Conservation (phyloP, 2,797 vertebrate species). For the Malacoraja senta region DNA sequence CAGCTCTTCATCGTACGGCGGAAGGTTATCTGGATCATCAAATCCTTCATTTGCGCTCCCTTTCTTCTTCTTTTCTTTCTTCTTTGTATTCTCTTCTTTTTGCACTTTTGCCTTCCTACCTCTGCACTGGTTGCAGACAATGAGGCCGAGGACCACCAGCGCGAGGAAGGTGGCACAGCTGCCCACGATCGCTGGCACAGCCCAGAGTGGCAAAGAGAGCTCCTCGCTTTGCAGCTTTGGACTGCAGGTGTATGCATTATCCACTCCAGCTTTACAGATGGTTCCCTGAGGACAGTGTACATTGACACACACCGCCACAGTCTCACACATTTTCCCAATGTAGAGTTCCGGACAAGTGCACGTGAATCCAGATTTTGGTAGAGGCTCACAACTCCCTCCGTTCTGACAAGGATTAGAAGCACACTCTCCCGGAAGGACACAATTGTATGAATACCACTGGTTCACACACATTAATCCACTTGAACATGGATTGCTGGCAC, state of each 20-base stretch:
- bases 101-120: conserved; percentile 69
- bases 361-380: conserved; percentile 61
- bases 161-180: conserved; percentile 84
- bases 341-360: conserved; percentile 81
- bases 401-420: conserved; percentile 81
- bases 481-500: conserved; percentile 84
- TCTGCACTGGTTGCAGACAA: conserved; percentile 87
- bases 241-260: conserved; percentile 70
- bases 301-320: conserved; percentile 77
- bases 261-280: conserved; percentile 61
- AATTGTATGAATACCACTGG: conserved; percentile 87
- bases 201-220: conserved; percentile 84
- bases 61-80: conserved; percentile 92
- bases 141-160: conserved; percentile 82
- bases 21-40: conserved; percentile 89
- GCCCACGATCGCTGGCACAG: conserved; percentile 87
- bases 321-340: conserved; percentile 74
- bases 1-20: conserved; percentile 88
- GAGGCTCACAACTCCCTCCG: conserved; percentile 81
- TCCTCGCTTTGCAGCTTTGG: conserved; percentile 53
- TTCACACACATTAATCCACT: conserved; percentile 85
- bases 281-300: conserved; percentile 71
- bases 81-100: conserved; percentile 73
- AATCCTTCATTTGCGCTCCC: conserved; percentile 93
- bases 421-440: conserved; percentile 80